A percentile compares a stretch with the other conserved stretches of the same genome.
These are phyloP conservation scores for Lepidotrigona ventralis DNA, from an alignment of 1,140 invertebrate genomes.

Conservation along the genomic window DNA sequence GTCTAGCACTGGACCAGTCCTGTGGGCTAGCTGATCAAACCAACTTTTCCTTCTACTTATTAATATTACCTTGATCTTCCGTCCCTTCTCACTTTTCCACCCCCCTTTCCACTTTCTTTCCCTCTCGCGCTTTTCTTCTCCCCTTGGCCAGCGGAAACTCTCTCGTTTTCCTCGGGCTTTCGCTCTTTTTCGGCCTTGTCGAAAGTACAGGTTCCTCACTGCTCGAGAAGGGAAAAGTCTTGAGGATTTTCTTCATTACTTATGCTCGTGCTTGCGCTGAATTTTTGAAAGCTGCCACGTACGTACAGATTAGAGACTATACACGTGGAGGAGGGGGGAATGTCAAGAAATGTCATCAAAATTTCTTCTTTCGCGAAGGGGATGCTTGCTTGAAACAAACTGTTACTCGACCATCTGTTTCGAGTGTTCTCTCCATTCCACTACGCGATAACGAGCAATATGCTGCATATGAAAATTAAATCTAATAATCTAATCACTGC, in stretches of 20 bases:
- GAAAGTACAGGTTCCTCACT: constrained; percentile 38
- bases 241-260: constrained; percentile 60
- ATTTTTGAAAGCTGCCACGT: neutral
- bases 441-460: too few species aligned
- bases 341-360: constrained; percentile 1
- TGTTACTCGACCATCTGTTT: too few species aligned
- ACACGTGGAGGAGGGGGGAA: neutral
- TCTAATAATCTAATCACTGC: too few species aligned
- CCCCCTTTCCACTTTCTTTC: constrained; percentile 54
- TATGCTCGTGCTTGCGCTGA: constrained; percentile 31
- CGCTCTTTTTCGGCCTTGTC: constrained; percentile 41
- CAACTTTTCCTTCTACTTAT: constrained; percentile 69
- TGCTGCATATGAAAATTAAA: too few species aligned
- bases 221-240: constrained; percentile 52
- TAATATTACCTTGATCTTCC: constrained; percentile 72
- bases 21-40: constrained; percentile 75
- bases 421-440: too few species aligned
- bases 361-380: too few species aligned
- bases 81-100: constrained; percentile 26
- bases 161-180: constrained; percentile 17
- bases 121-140: constrained; percentile 40
- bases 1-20: constrained; percentile 73
- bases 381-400: too few species aligned
- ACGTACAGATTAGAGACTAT: constrained; percentile 20
- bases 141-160: neutral